Evolutionary conservation across 2,888 invertebrate species (phyloP).

Genomic region (Scaptomyza cyrtandrae): DNA sequence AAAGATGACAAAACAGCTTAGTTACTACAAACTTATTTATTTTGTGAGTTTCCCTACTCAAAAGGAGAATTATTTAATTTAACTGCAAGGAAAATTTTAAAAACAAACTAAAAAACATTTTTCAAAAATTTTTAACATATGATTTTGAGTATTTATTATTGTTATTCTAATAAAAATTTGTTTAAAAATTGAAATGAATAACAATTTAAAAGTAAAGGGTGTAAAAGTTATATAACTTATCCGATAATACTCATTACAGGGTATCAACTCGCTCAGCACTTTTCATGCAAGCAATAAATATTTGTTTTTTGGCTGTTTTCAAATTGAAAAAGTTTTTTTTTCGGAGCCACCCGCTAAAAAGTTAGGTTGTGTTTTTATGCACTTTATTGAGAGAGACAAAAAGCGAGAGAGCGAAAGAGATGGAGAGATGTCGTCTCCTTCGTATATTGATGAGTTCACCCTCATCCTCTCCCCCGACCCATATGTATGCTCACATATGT

Average conservation of each 20-base stretch:
- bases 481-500: constrained; percentile 17
- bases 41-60: no score
- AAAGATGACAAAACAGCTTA: no score
- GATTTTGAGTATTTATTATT: no score
- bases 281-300: neutral
- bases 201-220: neutral
- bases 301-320: constrained; percentile 24
- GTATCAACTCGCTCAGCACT: neutral
- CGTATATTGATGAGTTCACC: constrained; percentile 51
- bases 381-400: constrained; percentile 65
- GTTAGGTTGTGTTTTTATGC: constrained; percentile 65
- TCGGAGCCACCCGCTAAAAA: constrained; percentile 53
- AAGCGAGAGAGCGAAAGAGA: no score
- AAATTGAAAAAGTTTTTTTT: constrained; percentile 75
- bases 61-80: no score
- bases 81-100: no score
- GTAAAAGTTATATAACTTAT: no score
- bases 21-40: no score
- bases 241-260: constrained; percentile 8
- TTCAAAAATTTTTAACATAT: neutral
- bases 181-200: neutral
- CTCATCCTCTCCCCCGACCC: neutral
- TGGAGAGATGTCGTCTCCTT: constrained; percentile 18
- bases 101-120: neutral
- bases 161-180: no score